Percentiles rank a stretch among this genome's conserved stretches.
These are phyloP conservation scores for Coenobita brevimanus DNA, from an alignment of 1,140 invertebrate genomes.

Conservation along the genomic window DNA sequence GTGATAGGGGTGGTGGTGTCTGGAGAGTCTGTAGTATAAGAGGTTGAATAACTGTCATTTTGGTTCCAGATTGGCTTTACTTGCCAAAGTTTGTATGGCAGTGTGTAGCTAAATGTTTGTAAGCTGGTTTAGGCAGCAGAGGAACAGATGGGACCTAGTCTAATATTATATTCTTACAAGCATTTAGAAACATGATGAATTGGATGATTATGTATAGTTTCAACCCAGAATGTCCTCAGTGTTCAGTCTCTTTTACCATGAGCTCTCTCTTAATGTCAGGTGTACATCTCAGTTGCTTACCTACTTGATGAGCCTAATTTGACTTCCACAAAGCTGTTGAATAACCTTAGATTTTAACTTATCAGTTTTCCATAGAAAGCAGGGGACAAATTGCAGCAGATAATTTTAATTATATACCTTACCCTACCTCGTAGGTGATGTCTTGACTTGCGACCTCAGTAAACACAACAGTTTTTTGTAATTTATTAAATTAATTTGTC, in stretches of 20 bases:
- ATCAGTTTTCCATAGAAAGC: conserved; percentile 63
- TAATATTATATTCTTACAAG: too few relatives aligned
- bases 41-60: too few relatives aligned
- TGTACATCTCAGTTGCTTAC: conserved; percentile 60
- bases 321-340: conserved; percentile 63
- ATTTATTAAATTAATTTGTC: conserved; percentile 51
- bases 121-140: too few relatives aligned
- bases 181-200: too few relatives aligned
- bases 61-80: too few relatives aligned
- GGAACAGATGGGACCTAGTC: too few relatives aligned
- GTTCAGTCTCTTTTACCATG: too few relatives aligned
- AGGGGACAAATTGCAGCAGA: conserved; percentile 66
- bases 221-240: too few relatives aligned
- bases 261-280: too few relatives aligned
- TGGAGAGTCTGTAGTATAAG: background rate
- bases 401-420: conserved; percentile 65
- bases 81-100: too few relatives aligned
- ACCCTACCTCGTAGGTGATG: conserved; percentile 67
- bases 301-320: conserved; percentile 64
- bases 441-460: conserved; percentile 65
- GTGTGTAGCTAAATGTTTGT: too few relatives aligned
- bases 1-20: conserved; percentile 17
- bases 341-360: conserved; percentile 59
- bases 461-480: conserved; percentile 59
- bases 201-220: too few relatives aligned